These are phyloP conservation scores for Imbricaverruca yamaguchii DNA, from an alignment of 2,888 invertebrate genomes.

Conservation along the genomic window DNA sequence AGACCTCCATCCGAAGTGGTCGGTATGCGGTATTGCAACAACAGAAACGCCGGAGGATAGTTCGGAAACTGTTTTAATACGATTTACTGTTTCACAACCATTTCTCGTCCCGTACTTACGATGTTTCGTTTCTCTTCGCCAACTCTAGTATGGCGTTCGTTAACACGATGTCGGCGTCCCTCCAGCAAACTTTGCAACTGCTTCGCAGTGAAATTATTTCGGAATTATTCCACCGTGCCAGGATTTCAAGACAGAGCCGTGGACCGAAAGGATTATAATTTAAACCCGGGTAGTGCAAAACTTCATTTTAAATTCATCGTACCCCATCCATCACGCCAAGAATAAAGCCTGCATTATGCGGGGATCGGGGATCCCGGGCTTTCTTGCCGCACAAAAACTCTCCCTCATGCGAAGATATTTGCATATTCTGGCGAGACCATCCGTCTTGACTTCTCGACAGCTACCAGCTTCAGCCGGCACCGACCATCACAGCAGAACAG, in stretches of 20 bases:
- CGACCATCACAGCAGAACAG: background rate
- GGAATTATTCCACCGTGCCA: background rate
- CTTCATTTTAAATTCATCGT: conserved; percentile 22
- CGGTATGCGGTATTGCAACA: too few relatives aligned
- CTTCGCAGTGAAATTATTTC: background rate
- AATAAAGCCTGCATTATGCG: conserved; percentile 10
- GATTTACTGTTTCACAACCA: too few relatives aligned
- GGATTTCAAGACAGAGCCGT: background rate
- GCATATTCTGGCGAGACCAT: conserved; percentile 17
- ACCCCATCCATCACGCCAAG: conserved; percentile 1
- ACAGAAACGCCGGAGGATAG: too few relatives aligned
- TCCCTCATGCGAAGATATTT: conserved; percentile 15
- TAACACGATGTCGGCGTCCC: too few relatives aligned
- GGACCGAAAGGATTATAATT: conserved; percentile 21
- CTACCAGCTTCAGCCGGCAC: background rate
- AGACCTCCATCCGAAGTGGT: too few relatives aligned
- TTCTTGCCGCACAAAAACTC: conserved; percentile 18
- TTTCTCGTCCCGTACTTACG: too few relatives aligned
- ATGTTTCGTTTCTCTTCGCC: too few relatives aligned
- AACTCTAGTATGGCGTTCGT: too few relatives aligned
- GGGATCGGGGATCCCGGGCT: conserved; percentile 17
- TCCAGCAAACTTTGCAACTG: background rate
- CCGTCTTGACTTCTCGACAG: background rate
- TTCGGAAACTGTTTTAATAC: too few relatives aligned
- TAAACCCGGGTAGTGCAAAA: conserved; percentile 19